phyloP scores from a whole-genome alignment of 2,797 vertebrate species.

The Myoxocephalus aenaeus region DNA sequence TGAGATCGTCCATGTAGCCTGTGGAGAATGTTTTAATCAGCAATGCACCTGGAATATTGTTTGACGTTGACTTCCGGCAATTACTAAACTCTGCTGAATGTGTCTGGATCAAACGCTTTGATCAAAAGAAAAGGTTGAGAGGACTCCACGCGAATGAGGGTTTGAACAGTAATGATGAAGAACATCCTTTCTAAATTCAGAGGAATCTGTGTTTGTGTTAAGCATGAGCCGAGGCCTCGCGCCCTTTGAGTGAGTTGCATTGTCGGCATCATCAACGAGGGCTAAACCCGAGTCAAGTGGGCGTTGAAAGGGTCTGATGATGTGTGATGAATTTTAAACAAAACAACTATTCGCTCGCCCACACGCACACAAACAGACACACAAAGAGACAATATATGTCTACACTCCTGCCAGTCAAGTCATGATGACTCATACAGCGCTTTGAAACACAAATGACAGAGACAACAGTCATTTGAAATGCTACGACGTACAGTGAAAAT shows the following conservation, averaged over 20 bases:
- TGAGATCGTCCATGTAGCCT: slow-evolving; percentile 14
- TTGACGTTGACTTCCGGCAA: neutral
- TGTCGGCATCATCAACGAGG: slow-evolving; percentile 65
- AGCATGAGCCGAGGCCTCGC: slow-evolving; percentile 49
- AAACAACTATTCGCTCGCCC: slow-evolving; percentile 31
- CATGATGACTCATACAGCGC: slow-evolving; percentile 20
- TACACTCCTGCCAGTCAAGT: slow-evolving; percentile 22
- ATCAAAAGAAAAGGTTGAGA: slow-evolving; percentile 17
- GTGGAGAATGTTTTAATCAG: slow-evolving; percentile 28
- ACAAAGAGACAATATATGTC: slow-evolving; percentile 6
- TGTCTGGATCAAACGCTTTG: neutral
- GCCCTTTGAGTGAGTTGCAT: slow-evolving; percentile 52
- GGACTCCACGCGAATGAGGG: neutral
- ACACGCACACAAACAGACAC: slow-evolving; percentile 19
- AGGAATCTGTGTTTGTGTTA: slow-evolving; percentile 33
- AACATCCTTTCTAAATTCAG: slow-evolving; percentile 31
- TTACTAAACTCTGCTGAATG: neutral
- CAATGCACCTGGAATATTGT: slow-evolving; percentile 1
- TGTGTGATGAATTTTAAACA: slow-evolving; percentile 61
- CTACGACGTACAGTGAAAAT: neutral
- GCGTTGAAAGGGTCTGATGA: slow-evolving; percentile 47
- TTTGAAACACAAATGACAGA: slow-evolving; percentile 15
- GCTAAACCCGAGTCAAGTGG: slow-evolving; percentile 54
- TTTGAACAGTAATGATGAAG: slow-evolving; percentile 21
- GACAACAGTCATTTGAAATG: slow-evolving; percentile 10